Base-by-base conservation (phyloP, 2,113 vertebrate species). In the Grammomys surdaster region DNA sequence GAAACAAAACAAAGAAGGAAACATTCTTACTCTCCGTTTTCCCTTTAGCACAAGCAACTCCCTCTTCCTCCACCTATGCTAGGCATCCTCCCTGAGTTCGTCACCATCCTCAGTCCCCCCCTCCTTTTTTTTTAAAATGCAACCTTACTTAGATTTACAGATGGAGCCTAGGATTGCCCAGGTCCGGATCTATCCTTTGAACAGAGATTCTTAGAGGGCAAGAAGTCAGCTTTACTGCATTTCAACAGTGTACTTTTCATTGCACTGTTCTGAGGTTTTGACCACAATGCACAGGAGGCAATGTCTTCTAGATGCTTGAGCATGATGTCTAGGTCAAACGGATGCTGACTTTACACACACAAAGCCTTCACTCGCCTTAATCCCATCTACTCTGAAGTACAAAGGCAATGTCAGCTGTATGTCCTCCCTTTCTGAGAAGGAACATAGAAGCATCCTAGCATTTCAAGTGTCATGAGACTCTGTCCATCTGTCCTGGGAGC, bases 391-490 rank as follows among this genome's bases (percentile, higher is more conserved):
- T 22, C 10, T 85, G 43, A 48, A 89, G 13, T 20, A 65, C 46
- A 92, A 88, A 73, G n/a, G 28, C 13, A 80, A 14, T 14, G 12
- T 20, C n/a, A 65, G 65, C 28, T 48, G 73, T 7, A 3, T 48
- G 65, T 33, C 93, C 46, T 40, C 65, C 51, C 43, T 93, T 96
- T 60, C 65, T 93, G n/a, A 40, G 80, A 36, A 75, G n/a, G 28
- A 78, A 36, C 40, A 82, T 87, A 81, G 63, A 65, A 31, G 56
- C 77, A 22, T 46, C 56, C 84, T 46, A 26, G 48, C 46, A 10
- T 20, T 69, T 95, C 48, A 80, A 91, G 86, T 84, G n/a, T 5
- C n/a, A 85, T 31, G n/a, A 46, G 48, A 43, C 16, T 11, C 16
- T 11, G 31, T 40, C 10, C 31, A 28, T 75, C 24, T 46, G 0